Base-by-base conservation (phyloP, 2,797 vertebrate genomes). In the Cynodonichthys magdalenae region DNA sequence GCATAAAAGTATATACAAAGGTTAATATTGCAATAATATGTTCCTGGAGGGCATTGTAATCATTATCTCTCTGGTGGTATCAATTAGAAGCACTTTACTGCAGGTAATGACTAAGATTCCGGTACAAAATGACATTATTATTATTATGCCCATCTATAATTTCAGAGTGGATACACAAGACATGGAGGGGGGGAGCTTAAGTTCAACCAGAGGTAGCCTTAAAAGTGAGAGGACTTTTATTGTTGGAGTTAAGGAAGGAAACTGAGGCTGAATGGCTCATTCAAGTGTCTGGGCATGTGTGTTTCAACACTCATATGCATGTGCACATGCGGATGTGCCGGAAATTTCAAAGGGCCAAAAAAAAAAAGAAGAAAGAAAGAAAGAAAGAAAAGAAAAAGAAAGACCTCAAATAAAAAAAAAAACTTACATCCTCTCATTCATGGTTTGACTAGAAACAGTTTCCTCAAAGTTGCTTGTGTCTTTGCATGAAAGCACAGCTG, bases 1-100 rank as follows among this genome's bases (percentile, higher is more conserved):
- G 91, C 92, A 94, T 94, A 94, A 94, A 94, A 94, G 94, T 94
- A 94, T 94, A 94, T 94, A 94, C 93, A 94, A 94, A 94, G 94
- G 94, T 94, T 94, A 94, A 94, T 94, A 93, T 94, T 93, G 92
- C 92, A 94, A 94, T 94, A 94, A 94, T 94, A 94, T 93, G 92
- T 93, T 94, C 92, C 94, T 94, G 93, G 94, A 94, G 94, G 94
- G 94, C 94, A 94, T 94, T 94, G 92, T 90, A 94, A 94, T 94
- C 94, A 93, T 94, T 94, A 94, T 93, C 93, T 93, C 93, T 94
- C 92, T 92, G 92, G 91, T 93, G 93, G 92, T 94, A 94, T 94
- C 93, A 94, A 94, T 94, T 94, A 94, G 93, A 93, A 94, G 92
- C 93, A 94, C 93, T 94, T 94, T 93, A 94, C 92, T 90, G 92